A percentile compares a stretch with the other conserved stretches of the same genome.
phyloP scores from a whole-genome alignment of 2,888 invertebrate genomes.

The Morpho helenor region DNA sequence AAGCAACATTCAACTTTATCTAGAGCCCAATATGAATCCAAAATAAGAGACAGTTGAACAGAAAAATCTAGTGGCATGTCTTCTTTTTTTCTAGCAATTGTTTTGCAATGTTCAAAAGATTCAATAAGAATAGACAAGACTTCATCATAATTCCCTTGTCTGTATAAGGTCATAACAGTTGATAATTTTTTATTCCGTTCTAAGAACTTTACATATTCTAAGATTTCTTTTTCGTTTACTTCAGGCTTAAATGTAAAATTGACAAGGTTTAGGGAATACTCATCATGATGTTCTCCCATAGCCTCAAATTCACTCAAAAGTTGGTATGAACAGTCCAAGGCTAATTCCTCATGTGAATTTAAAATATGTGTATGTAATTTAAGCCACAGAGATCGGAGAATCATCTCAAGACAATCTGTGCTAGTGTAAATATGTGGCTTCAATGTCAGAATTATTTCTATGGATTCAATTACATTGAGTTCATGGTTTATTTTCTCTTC shows the following conservation, averaged over 20 bases:
- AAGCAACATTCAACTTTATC: constrained; percentile 82
- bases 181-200: constrained; percentile 78
- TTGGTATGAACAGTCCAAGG: constrained; percentile 64
- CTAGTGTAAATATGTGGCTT: constrained; percentile 59
- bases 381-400: constrained; percentile 62
- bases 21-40: constrained; percentile 83
- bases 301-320: constrained; percentile 64
- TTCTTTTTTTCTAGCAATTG: constrained; percentile 58
- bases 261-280: constrained; percentile 46
- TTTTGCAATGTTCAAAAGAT: constrained; percentile 80
- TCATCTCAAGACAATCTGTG: constrained; percentile 53
- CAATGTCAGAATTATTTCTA: constrained; percentile 53
- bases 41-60: constrained; percentile 79
- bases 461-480: constrained; percentile 53
- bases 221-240: constrained; percentile 55
- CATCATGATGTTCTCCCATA: constrained; percentile 58
- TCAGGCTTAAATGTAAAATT: constrained; percentile 64
- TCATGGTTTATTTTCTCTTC: constrained; percentile 46
- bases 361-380: constrained; percentile 63
- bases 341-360: constrained; percentile 62
- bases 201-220: constrained; percentile 56
- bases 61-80: constrained; percentile 77
- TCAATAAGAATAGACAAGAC: constrained; percentile 83
- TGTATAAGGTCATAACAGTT: constrained; percentile 83
- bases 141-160: constrained; percentile 81